Evolutionary conservation across 2,797 vertebrate species (phyloP), one percentile per base, ranked within the genome.

Genomic region (Tadarida brasiliensis): DNA sequence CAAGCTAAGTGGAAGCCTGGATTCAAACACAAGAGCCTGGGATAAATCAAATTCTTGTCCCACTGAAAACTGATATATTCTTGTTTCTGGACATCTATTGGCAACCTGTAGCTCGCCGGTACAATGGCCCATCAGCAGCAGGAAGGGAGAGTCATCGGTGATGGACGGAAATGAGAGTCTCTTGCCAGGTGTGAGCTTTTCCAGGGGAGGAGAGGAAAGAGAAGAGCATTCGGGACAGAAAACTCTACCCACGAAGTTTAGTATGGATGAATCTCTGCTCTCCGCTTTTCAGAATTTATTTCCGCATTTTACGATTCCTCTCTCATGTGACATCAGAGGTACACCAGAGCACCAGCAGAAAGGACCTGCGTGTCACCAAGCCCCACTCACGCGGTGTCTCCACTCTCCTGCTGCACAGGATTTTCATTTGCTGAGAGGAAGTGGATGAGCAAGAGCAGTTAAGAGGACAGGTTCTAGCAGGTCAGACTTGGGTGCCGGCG

Each of bases 351-450:
- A 24, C 20, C 33, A 20, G 39, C 39, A 33, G 33, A 33, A 77
- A 49, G 44, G 0, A 35, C 10, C 24, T 7, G 7, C 0, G 0
- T 44, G 4, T 28, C 35, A 30, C n/a, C 2, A 16, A 4, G n/a
- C 2, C 4, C 5, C 28, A 39, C 49, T 83, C 28, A 7, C 14
- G 76, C 24, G 7, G 11, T 33, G 49, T 35, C 28, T 71, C 15
- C 11, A 35, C 35, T 35, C 1, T 47, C 24, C 35, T 68, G 54
- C 10, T 44, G 17, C 61, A 20, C 11, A 49, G 2, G 57, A 67
- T 59, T 51, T 56, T 12, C 35, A 44, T 22, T 95, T 84, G 4
- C 51, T 68, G 76, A 65, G 44, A 73, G 16, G 11, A 87, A 77
- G 11, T 1, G 4, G 14, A 16, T 24, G 39, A 57, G 2, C 35